phyloP scores from a whole-genome alignment of 2,888 invertebrate genomes.

The Leptodirus hochenwartii region DNA sequence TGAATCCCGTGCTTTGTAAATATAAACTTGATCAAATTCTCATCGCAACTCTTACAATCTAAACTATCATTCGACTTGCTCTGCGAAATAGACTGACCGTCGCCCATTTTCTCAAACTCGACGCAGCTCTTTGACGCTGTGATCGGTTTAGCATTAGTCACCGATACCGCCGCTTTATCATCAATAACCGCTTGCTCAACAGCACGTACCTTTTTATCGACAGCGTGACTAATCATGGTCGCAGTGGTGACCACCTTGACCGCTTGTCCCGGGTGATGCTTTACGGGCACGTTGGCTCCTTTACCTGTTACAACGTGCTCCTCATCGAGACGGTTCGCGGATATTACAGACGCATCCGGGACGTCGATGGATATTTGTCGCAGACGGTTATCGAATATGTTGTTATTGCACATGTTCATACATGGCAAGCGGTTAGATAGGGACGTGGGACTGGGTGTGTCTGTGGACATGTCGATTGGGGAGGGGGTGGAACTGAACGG shows the following conservation, averaged over 20 bases:
- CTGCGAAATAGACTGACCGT: slow-evolving; percentile 9
- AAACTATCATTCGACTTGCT: slow-evolving; percentile 25
- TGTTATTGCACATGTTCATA: slow-evolving; percentile 27
- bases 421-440: slow-evolving; percentile 23
- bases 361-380: slow-evolving; percentile 12
- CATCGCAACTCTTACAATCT: slow-evolving; percentile 29
- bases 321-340: too few relatives aligned
- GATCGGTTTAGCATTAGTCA: slow-evolving; percentile 10
- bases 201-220: slow-evolving; percentile 13
- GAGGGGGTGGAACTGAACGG: too few relatives aligned
- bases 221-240: slow-evolving; percentile 16
- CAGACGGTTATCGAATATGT: slow-evolving; percentile 18
- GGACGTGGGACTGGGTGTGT: slow-evolving; percentile 29
- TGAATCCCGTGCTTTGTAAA: slow-evolving; percentile 62
- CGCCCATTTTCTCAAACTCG: slow-evolving; percentile 19
- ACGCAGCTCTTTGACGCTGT: slow-evolving; percentile 23
- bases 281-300: slow-evolving; percentile 12
- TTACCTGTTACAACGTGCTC: too few relatives aligned
- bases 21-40: slow-evolving; percentile 45
- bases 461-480: slow-evolving; percentile 33
- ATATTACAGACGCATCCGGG: slow-evolving; percentile 13
- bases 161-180: slow-evolving; percentile 13
- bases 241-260: slow-evolving; percentile 40
- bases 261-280: slow-evolving; percentile 49
- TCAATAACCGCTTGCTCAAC: slow-evolving; percentile 3